Base-by-base conservation (phyloP, 2,113 vertebrate species). In the Lathamus discolor region DNA sequence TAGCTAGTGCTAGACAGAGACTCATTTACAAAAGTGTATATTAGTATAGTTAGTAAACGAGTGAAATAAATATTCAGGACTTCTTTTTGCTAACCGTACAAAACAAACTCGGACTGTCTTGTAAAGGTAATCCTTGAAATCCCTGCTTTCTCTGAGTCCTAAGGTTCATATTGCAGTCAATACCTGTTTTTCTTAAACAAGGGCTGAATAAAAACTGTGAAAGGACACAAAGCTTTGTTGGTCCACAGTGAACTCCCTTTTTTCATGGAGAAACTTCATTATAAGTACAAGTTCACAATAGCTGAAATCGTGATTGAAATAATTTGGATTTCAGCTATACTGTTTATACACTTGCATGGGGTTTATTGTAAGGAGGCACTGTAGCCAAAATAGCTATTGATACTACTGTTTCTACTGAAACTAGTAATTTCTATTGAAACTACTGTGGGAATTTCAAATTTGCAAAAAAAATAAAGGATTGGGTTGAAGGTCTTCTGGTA, bases 291-390 rank as follows among this genome's bases (percentile, higher is more conserved):
- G 54, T 89, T 87, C 77, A 95, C 95, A 95, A 80, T 68, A 80
- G 95, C 83, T 80, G 88, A 96, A 97, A 93, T 76, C 89, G 88
- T 91, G 81, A 87, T 96, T 95, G 95, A 96, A 95, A 91, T 93
- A 4, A 84, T 96, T 97, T 87, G 77, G 81, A 76, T 96, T 96
- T 96, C 92, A 92, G 46, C 88, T 92, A 62, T 90, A 82, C 61
- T 70, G 79, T 95, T 94, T 88, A 88, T 86, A 92, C 48, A 78
- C 70, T 90, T 95, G 86, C 81, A 52, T 92, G 70, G 91, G 91
- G 81, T 89, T 95, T 76, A 89, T 95, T 96, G 83, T 95, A 62
- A 85, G 86, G 70, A 92, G 74, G 59, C 74, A n/a, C 44, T 85
- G 81, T 81, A 89, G 48, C 91, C 88, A 87, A 96, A 95, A 92